These are phyloP conservation scores for Phaedon cochleariae DNA, from an alignment of 2,888 invertebrate genomes.

Conservation along the genomic window DNA sequence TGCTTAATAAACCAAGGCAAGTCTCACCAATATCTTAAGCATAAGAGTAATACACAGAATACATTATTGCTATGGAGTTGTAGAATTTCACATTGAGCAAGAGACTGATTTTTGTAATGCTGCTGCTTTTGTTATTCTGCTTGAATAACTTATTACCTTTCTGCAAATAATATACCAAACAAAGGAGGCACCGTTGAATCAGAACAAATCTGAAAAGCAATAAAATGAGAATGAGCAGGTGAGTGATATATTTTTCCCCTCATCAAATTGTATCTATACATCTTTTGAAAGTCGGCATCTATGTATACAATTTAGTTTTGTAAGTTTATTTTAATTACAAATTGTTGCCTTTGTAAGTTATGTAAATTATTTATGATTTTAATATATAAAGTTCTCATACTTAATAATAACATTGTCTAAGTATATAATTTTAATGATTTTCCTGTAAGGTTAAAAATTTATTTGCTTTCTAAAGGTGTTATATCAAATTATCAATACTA, in stretches of 20 bases:
- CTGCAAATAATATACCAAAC: not conserved
- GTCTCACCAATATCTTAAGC: too few species aligned
- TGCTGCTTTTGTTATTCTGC: not conserved
- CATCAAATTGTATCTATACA: not conserved
- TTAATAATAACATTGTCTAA: slow-evolving; percentile 5
- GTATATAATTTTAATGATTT: slow-evolving; percentile 2
- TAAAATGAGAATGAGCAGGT: too few species aligned
- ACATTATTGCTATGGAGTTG: not conserved
- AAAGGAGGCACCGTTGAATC: not conserved
- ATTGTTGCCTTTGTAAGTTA: slow-evolving; percentile 14
- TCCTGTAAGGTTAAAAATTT: not conserved
- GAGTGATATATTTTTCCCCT: too few species aligned
- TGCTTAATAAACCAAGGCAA: not conserved
- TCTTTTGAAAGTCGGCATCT: slow-evolving; percentile 14
- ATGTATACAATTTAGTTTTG: not conserved
- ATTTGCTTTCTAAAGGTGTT: slow-evolving; percentile 15
- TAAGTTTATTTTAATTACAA: slow-evolving; percentile 4
- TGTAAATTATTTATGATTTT: slow-evolving; percentile 18
- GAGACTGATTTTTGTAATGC: not conserved
- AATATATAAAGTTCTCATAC: slow-evolving; percentile 8
- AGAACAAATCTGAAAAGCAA: not conserved
- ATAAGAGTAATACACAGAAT: too few species aligned
- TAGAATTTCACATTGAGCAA: slow-evolving; percentile 2
- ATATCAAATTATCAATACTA: slow-evolving; percentile 13
- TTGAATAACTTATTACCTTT: not conserved